Evolutionary conservation across 2,113 vertebrate species (phyloP), one percentile per base, ranked within the genome.

Genomic region (Strix aluco): DNA sequence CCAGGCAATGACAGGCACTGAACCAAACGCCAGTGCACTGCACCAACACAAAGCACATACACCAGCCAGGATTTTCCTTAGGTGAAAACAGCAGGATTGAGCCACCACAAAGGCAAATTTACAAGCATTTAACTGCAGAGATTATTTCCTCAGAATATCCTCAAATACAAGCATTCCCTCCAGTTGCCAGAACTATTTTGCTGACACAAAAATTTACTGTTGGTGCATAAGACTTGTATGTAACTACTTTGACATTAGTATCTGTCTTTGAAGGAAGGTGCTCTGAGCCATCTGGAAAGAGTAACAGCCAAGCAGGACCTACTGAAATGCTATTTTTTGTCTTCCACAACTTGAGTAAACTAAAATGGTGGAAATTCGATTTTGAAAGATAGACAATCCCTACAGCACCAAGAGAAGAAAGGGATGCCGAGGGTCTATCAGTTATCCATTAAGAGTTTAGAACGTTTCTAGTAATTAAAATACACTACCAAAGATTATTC

Each of bases 11-110:
- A 15, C 19, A 69, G 20, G 29, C 11, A 27, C 49, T 6, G 4
- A 66, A 47, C 49, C 55, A 18, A n/a, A 25, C 3, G 25, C 44
- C 59, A 6, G 3, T 2, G 6, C 25, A 3, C 0, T 4, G 5
- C 51, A 10, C 40, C 44, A 5, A 2, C 2, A 20, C 82, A 40
- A 14, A 62, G 65, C 75, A 6, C 2, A 2, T 6, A 30, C 36
- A 30, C 30, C 81, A 74, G 59, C 3, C 32, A 5, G 57, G 4
- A 4, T 30, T 21, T 12, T 36, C 55, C 66, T 47, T 1, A 4
- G 19, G 47, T 3, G 36, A 15, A 47, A 72, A 57, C 20, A 5
- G 30, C 66, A 40, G 44, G n/a, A 34, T 0, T 11, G 71, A 96
- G 46, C 30, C 67, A 65, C 44, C 30, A 36, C 36, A 16, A 34